Evolutionary conservation across 2,113 vertebrate species (phyloP).

Genomic region (Eclectus roratus): DNA sequence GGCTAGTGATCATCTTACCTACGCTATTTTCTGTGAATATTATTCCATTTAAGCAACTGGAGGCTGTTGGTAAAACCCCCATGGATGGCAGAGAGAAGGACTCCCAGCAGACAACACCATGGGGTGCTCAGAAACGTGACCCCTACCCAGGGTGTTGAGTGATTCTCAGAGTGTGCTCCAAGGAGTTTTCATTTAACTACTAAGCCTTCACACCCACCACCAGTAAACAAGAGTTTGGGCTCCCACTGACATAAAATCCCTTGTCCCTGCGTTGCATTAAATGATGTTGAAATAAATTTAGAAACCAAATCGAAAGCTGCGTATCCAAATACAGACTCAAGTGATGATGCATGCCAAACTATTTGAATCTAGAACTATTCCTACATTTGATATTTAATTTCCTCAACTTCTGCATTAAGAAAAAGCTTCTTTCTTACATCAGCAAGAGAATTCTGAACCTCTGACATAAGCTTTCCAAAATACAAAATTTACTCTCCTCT

Average conservation of each 20-base stretch:
- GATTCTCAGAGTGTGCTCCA: background rate
- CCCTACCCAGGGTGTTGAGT: background rate
- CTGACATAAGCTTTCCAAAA: background rate
- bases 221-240: background rate
- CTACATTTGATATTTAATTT: background rate
- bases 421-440: background rate
- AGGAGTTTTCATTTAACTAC: background rate
- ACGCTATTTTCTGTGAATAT: background rate
- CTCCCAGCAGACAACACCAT: background rate
- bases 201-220: background rate
- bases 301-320: background rate
- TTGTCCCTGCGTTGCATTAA: background rate
- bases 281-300: background rate
- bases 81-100: background rate
- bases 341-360: background rate
- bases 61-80: background rate
- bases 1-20: background rate
- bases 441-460: background rate
- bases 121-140: background rate
- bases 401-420: background rate
- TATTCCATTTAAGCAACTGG: background rate
- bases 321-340: background rate
- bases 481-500: background rate
- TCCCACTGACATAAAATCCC: background rate
- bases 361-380: background rate